Evolutionary conservation across 2,113 vertebrate genomes (phyloP), one percentile per base, ranked within the genome.

Genomic region (Laticauda laticaudata): DNA sequence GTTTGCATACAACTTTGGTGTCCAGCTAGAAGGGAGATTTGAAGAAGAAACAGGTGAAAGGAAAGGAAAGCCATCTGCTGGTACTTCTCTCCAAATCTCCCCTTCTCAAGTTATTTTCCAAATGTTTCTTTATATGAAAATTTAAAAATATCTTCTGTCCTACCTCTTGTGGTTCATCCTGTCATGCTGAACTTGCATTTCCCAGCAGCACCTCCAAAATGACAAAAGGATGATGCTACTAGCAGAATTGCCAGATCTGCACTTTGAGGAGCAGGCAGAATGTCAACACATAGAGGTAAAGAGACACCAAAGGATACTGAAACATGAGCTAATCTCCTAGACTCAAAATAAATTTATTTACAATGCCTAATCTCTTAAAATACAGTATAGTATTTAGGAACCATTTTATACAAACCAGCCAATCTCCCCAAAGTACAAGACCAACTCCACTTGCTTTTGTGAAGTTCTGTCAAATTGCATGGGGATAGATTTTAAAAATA

Each of bases 391-490:
- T 55, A 18, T 88, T 51, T 64, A 59, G 39, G 86, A 53, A 90
- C 29, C 34, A 93, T 90, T 61, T 57, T 3, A 81, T 57, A 56
- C 86, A 54, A 11, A 43, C 90, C 39, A n/a, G 24, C 29, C n/a
- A 56, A 29, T 21, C 39, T 53, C 51, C n/a, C 45, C 45, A 93
- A 90, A 43, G 5, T 5, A 64, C n/a, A 95, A 43, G 20, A 48
- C 24, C n/a, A 93, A 89, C 59, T 21, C n/a, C 1, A 51, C 55
- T 3, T 1, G 53, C 75, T 91, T 91, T 18, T 3, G 4, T 26
- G 8, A 54, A 86, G 48, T 92, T 94, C 48, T 93, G 93, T 91
- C 56, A 93, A 51, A 56, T 90, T 95, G 93, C 6, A 92, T 93
- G 64, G 5, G 14, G 29, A 90, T 18, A 59, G 93, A 90, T 55